Conservation (phyloP, 1,140 invertebrate genomes). For the Hypothenemus hampei region DNA sequence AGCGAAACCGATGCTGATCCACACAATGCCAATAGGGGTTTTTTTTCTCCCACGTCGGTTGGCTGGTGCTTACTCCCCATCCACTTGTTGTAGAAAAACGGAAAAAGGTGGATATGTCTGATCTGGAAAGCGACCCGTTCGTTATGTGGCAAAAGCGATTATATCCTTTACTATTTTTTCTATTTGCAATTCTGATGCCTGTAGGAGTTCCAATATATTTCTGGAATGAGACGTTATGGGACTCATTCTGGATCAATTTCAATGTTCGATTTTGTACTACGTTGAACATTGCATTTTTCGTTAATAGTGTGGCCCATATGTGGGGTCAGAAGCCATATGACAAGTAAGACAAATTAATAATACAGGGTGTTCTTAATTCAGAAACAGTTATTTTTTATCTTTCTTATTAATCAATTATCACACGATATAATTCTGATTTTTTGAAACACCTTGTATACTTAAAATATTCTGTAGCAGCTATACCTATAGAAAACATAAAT, state of each 20-base stretch:
- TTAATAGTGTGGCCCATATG: slow-evolving; percentile 89
- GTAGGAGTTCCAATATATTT: slow-evolving; percentile 71
- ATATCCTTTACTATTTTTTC: slow-evolving; percentile 67
- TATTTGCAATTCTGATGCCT: slow-evolving; percentile 75
- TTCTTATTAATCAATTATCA: not conserved
- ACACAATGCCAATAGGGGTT: slow-evolving; percentile 77
- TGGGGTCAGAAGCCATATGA: slow-evolving; percentile 88
- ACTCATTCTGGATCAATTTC: slow-evolving; percentile 79
- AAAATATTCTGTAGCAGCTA: too few species aligned
- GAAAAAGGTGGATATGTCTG: slow-evolving; percentile 70
- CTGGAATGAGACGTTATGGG: slow-evolving; percentile 76
- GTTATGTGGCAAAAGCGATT: slow-evolving; percentile 81
- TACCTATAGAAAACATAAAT: too few species aligned
- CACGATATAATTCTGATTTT: not conserved
- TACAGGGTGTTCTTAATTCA: too few species aligned
- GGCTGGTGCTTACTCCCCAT: slow-evolving; percentile 73
- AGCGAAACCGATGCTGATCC: slow-evolving; percentile 79
- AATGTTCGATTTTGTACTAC: slow-evolving; percentile 77
- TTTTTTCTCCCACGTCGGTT: slow-evolving; percentile 77
- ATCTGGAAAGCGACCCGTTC: slow-evolving; percentile 78
- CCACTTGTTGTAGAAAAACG: slow-evolving; percentile 74
- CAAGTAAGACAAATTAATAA: too few species aligned
- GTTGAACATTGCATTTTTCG: slow-evolving; percentile 87
- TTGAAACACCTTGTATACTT: not conserved
- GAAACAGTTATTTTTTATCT: too few species aligned